Percentiles rank a stretch among this genome's conserved stretches.
phyloP scores from a whole-genome alignment of 2,888 invertebrate species.

The Atrina japonica region DNA sequence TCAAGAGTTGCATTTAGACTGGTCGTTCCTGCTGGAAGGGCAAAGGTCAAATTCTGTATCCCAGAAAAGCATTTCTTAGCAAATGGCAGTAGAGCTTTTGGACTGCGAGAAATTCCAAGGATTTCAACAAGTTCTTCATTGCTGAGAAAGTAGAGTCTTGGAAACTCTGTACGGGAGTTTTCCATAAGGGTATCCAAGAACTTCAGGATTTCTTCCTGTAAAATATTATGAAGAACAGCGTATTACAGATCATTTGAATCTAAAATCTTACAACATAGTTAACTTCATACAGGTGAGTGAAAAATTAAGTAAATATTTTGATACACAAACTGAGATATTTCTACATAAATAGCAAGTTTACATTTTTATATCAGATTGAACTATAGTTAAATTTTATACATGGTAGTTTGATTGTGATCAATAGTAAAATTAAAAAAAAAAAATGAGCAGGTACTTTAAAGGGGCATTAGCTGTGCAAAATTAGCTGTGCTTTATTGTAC shows the following conservation, averaged over 20 bases:
- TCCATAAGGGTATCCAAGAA: slow-evolving; percentile 69
- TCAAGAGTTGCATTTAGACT: slow-evolving; percentile 74
- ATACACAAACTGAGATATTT: no score
- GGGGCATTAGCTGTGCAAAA: no score
- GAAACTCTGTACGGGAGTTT: slow-evolving; percentile 70
- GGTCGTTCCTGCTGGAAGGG: slow-evolving; percentile 71
- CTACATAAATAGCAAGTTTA: no score
- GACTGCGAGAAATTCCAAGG: slow-evolving; percentile 75
- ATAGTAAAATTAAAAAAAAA: no score
- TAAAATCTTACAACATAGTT: no score
- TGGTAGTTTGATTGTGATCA: no score
- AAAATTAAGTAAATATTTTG: neutral
- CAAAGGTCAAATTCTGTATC: slow-evolving; percentile 69
- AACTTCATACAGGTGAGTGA: no score
- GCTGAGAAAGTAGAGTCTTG: slow-evolving; percentile 78
- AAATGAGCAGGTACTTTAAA: no score
- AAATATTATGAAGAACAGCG: slow-evolving; percentile 13
- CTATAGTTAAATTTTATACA: no score
- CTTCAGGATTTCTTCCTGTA: slow-evolving; percentile 76
- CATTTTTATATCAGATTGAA: no score
- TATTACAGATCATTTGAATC: no score
- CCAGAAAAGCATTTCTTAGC: slow-evolving; percentile 77
- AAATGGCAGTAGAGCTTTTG: slow-evolving; percentile 72
- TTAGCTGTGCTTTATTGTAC: no score
- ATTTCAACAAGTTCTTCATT: slow-evolving; percentile 75